Percentiles rank a stretch among this genome's conserved stretches.
These are phyloP conservation scores for Heliangelus exortis DNA, from an alignment of 2,797 vertebrate species.

Conservation along the genomic window DNA sequence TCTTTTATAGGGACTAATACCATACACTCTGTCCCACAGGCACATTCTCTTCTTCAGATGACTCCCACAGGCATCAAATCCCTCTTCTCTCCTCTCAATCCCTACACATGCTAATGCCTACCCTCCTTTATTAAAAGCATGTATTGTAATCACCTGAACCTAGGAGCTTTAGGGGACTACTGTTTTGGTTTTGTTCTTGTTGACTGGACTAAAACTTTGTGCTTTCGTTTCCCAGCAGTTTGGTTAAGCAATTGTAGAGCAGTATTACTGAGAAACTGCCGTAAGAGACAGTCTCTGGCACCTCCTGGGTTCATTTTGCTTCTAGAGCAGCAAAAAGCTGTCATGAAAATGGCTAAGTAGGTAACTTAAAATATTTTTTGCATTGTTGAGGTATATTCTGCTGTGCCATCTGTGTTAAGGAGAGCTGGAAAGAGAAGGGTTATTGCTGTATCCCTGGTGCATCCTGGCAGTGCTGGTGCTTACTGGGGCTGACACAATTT, in stretches of 20 bases:
- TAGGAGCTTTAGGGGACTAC: not conserved
- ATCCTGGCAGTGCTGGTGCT: not conserved
- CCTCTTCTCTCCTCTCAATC: not conserved
- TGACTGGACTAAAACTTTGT: not conserved
- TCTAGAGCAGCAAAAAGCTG: not conserved
- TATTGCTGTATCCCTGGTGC: not conserved
- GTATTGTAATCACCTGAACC: not conserved
- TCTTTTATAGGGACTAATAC: not conserved
- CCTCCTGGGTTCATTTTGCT: not conserved
- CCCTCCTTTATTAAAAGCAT: not conserved
- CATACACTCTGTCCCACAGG: not conserved
- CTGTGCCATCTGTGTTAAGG: not conserved
- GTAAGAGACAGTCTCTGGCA: not conserved
- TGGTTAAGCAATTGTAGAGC: not conserved
- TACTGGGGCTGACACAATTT: not conserved
- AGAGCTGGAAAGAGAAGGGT: not conserved
- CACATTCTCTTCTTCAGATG: not conserved
- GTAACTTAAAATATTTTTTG: not conserved
- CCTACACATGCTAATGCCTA: not conserved
- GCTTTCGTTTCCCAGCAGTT: not conserved
- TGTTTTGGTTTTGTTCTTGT: not conserved
- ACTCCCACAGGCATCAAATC: not conserved
- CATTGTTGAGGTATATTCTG: not conserved
- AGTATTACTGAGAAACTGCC: not conserved
- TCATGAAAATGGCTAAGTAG: not conserved